These are phyloP conservation scores for Scarus forsteni DNA, from an alignment of 2,797 vertebrate genomes.

Conservation along the genomic window DNA sequence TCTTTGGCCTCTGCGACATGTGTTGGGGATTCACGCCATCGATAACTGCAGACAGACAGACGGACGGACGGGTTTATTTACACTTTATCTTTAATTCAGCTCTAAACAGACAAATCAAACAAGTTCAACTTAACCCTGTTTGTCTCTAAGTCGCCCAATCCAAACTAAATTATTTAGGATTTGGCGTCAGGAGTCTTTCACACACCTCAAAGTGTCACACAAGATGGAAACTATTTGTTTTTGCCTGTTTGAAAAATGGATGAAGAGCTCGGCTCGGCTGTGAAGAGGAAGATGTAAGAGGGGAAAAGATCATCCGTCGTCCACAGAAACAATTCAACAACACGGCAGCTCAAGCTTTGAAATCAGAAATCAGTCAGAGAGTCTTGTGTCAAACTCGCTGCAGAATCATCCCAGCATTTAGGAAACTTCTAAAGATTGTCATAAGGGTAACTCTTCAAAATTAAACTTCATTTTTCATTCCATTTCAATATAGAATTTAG, in stretches of 20 bases:
- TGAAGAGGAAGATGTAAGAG: background rate
- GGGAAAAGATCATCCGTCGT: background rate
- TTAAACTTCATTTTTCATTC: too few relatives aligned
- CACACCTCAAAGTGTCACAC: background rate
- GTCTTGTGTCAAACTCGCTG: background rate
- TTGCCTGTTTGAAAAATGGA: background rate
- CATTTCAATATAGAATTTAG: too few relatives aligned
- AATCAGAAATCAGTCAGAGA: background rate
- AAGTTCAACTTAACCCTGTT: background rate
- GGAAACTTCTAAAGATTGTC: too few relatives aligned
- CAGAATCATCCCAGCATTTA: too few relatives aligned
- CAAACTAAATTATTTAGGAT: background rate
- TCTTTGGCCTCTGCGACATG: conserved; percentile 35
- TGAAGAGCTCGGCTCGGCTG: background rate
- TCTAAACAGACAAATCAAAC: background rate
- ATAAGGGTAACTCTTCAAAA: too few relatives aligned
- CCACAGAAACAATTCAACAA: background rate
- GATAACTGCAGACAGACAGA: conserved; percentile 44
- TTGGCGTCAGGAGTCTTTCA: background rate
- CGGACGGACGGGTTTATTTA: conserved; percentile 23
- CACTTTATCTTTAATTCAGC: conserved; percentile 11
- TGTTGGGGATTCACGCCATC: conserved; percentile 41
- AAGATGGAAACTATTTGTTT: background rate
- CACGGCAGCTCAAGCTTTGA: background rate
- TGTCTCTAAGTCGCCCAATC: background rate